Conservation (phyloP, 2,113 vertebrate genomes). For the Triplophysa tibetana region DNA sequence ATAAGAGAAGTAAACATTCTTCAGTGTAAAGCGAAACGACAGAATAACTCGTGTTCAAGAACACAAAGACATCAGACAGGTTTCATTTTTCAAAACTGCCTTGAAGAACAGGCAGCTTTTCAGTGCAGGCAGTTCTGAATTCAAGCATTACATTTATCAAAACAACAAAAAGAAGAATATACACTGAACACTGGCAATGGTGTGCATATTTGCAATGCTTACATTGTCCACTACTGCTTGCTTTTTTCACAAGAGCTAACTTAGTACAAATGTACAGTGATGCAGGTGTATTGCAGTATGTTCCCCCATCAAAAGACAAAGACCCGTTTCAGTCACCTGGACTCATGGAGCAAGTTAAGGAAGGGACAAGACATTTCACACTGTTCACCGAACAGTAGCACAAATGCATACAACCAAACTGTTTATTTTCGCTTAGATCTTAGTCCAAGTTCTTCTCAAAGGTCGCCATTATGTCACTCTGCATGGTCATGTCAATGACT, state of each 20-base stretch:
- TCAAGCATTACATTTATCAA: slow-evolving; percentile 25
- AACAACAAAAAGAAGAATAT: slow-evolving; percentile 11
- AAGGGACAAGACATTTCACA: slow-evolving; percentile 29
- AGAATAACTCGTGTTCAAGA: not conserved
- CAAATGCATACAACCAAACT: not conserved
- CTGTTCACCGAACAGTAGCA: slow-evolving; percentile 39
- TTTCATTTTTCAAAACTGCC: slow-evolving; percentile 33
- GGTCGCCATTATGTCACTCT: slow-evolving; percentile 85
- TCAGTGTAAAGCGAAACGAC: slow-evolving; percentile 36
- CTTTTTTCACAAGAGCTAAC: slow-evolving; percentile 22
- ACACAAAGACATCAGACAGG: slow-evolving; percentile 15
- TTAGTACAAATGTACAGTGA: slow-evolving; percentile 38
- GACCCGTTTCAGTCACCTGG: slow-evolving; percentile 53
- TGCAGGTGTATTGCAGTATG: slow-evolving; percentile 32
- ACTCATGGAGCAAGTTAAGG: slow-evolving; percentile 30
- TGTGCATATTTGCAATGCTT: slow-evolving; percentile 25
- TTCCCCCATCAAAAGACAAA: not conserved
- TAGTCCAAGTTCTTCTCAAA: slow-evolving; percentile 87
- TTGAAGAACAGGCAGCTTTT: slow-evolving; percentile 44
- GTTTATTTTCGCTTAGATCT: slow-evolving; percentile 20
- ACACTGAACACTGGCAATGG: slow-evolving; percentile 36
- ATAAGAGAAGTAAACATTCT: slow-evolving; percentile 20
- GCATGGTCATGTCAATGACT: slow-evolving; percentile 84
- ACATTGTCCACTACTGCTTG: slow-evolving; percentile 31
- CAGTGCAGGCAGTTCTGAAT: slow-evolving; percentile 52